Conservation (phyloP, 1,140 invertebrate genomes). For the Chlorops oryzae region DNA sequence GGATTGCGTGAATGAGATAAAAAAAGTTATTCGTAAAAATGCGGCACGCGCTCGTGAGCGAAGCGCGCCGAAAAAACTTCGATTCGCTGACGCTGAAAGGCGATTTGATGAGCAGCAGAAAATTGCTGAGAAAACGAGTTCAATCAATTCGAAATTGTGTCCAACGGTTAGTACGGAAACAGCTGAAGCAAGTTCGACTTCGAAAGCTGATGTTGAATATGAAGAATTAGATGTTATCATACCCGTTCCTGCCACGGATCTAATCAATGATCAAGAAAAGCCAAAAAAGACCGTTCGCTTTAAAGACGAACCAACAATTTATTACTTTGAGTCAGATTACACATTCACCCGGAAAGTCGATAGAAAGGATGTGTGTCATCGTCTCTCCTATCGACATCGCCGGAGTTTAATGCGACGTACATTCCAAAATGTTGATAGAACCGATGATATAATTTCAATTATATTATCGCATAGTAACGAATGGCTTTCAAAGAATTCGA, state of each 20-base stretch:
- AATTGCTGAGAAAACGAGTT: too few species aligned
- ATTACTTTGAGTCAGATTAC: slow-evolving; percentile 9
- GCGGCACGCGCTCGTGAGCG: too few species aligned
- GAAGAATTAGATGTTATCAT: too few species aligned
- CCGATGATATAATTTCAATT: slow-evolving; percentile 18
- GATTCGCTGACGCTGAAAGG: too few species aligned
- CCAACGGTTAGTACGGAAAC: too few species aligned
- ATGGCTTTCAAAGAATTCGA: slow-evolving; percentile 24
- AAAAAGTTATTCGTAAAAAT: too few species aligned
- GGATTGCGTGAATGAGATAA: too few species aligned
- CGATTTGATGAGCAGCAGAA: too few species aligned
- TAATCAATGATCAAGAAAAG: not conserved
- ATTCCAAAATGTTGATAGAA: slow-evolving; percentile 18
- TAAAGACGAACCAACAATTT: slow-evolving; percentile 9
- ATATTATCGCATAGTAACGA: slow-evolving; percentile 34
- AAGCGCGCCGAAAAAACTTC: too few species aligned
- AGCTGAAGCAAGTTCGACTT: too few species aligned
- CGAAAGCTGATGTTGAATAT: too few species aligned
- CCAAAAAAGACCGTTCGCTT: slow-evolving; percentile 14
- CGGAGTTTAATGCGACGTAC: not conserved
- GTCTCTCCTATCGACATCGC: slow-evolving; percentile 6
- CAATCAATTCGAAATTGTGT: too few species aligned
- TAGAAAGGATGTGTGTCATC: slow-evolving; percentile 9
- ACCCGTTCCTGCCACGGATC: not conserved
- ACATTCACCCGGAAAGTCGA: slow-evolving; percentile 4